phyloP scores from a whole-genome alignment of 2,113 vertebrate species.

The Chaenogobius annularis region DNA sequence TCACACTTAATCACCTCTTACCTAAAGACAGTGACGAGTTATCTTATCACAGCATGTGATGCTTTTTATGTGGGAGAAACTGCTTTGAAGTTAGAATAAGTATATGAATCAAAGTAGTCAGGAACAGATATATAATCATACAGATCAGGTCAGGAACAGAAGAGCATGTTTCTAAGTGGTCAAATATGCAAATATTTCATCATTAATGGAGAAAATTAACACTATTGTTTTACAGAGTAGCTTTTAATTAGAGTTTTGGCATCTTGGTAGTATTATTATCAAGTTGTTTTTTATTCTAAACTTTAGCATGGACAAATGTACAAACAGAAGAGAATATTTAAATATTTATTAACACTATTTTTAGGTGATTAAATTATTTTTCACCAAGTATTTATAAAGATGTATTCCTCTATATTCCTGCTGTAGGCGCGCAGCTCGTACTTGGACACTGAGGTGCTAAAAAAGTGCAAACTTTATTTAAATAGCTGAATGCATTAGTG shows the following conservation, averaged over 20 bases:
- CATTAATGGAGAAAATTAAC: background rate
- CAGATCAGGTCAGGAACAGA: too few species aligned
- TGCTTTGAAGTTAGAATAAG: background rate
- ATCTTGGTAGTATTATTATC: too few species aligned
- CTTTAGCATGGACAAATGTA: too few species aligned
- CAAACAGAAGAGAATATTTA: too few species aligned
- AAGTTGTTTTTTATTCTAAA: too few species aligned
- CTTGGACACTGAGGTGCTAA: conserved; percentile 84
- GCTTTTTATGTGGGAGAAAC: background rate
- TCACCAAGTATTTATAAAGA: background rate
- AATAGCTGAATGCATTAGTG: too few species aligned
- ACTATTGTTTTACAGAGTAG: background rate
- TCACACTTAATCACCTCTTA: background rate
- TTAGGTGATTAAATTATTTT: too few species aligned
- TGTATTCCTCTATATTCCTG: conserved; percentile 10
- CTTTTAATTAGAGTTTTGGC: background rate
- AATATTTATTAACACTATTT: too few species aligned
- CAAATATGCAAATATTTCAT: background rate
- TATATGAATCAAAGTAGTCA: background rate
- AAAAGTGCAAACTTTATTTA: too few species aligned
- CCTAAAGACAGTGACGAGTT: background rate
- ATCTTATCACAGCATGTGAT: background rate
- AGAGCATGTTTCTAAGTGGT: background rate
- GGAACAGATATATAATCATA: too few species aligned
- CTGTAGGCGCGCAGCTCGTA: conserved; percentile 91